These are phyloP conservation scores for Digitonthophagus gazella DNA, from an alignment of 2,888 invertebrate genomes.

Conservation along the genomic window DNA sequence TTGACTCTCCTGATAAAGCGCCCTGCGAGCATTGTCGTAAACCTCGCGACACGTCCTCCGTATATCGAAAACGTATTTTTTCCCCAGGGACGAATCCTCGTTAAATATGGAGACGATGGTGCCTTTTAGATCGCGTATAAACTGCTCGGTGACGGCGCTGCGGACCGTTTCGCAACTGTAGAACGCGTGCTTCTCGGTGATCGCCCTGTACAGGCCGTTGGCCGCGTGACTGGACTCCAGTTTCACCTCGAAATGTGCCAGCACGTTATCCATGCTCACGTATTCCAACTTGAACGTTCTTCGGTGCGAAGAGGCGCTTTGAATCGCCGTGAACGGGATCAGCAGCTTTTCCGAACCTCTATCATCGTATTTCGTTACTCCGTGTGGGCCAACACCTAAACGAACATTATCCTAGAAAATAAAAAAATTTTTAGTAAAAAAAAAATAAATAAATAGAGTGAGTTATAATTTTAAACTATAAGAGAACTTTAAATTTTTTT, in stretches of 20 bases:
- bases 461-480: too few species aligned
- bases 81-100: slow-evolving; percentile 81
- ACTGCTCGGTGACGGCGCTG: slow-evolving; percentile 83
- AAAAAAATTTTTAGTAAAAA: not conserved
- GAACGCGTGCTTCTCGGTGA: slow-evolving; percentile 90
- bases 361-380: slow-evolving; percentile 70
- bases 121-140: slow-evolving; percentile 85
- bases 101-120: slow-evolving; percentile 89
- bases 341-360: slow-evolving; percentile 63
- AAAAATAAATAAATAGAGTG: too few species aligned
- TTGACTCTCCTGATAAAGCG: slow-evolving; percentile 55
- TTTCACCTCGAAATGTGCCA: slow-evolving; percentile 72
- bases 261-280: slow-evolving; percentile 66
- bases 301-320: slow-evolving; percentile 73
- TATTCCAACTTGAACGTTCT: slow-evolving; percentile 75
- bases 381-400: slow-evolving; percentile 82
- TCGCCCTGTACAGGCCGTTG: slow-evolving; percentile 78
- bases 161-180: slow-evolving; percentile 91
- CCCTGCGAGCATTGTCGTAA: slow-evolving; percentile 81
- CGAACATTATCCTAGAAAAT: slow-evolving; percentile 35
- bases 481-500: too few species aligned
- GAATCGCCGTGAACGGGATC: slow-evolving; percentile 79
- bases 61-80: slow-evolving; percentile 90
- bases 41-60: slow-evolving; percentile 85
- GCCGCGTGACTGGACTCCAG: slow-evolving; percentile 79